phyloP scores from a whole-genome alignment of 2,797 vertebrate species.

The Miichthys miiuy region DNA sequence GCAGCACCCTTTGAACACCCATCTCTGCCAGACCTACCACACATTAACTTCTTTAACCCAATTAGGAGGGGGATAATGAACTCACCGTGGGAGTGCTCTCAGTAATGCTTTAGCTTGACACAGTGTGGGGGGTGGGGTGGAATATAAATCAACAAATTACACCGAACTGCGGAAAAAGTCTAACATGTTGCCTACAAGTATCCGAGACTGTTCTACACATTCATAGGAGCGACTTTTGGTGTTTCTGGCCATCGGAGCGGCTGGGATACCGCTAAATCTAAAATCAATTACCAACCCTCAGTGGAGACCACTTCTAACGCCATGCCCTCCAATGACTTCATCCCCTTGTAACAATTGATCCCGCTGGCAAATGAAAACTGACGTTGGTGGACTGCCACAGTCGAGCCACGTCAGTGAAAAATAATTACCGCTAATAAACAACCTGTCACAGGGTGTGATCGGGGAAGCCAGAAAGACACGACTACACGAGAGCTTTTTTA shows the following conservation, averaged over 20 bases:
- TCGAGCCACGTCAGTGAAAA: conserved; percentile 65
- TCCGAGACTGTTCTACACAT: conserved; percentile 40
- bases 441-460: conserved; percentile 30
- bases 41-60: conserved; percentile 81
- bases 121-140: conserved; percentile 14
- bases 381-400: conserved; percentile 54
- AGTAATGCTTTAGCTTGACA: conserved; percentile 65
- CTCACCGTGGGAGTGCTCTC: conserved; percentile 67
- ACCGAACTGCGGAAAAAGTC: conserved; percentile 45
- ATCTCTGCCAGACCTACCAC: conserved; percentile 76
- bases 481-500: neutral
- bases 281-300: conserved; percentile 77
- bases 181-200: conserved; percentile 34
- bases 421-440: conserved; percentile 75
- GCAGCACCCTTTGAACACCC: conserved; percentile 77
- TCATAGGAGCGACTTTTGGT: conserved; percentile 31
- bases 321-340: conserved; percentile 68
- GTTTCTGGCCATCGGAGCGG: conserved; percentile 45
- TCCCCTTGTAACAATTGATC: conserved; percentile 76
- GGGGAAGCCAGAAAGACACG: conserved; percentile 23
- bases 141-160: conserved; percentile 72
- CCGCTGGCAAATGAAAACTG: conserved; percentile 75
- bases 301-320: conserved; percentile 74
- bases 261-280: conserved; percentile 70
- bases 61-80: conserved; percentile 83